A percentile compares a stretch with the other conserved stretches of the same genome.
Evolutionary conservation across 2,113 vertebrate species (phyloP).

Genomic region (Narcine bancroftii): DNA sequence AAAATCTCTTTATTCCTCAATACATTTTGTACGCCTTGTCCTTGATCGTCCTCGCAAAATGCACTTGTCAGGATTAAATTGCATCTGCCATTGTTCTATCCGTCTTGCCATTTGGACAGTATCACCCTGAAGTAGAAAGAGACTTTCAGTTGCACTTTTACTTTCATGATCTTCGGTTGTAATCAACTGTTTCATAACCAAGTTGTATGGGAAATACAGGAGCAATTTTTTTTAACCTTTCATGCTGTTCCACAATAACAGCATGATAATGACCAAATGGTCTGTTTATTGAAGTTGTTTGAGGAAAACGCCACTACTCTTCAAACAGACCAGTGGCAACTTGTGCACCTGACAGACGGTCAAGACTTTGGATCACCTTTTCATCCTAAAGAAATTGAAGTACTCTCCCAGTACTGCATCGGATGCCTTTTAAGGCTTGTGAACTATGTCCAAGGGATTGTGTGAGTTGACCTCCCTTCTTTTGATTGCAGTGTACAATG

Average conservation of each 20-base stretch:
- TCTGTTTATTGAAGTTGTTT: neutral
- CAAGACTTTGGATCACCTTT: neutral
- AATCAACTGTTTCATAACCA: neutral
- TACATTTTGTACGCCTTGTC: too few species aligned
- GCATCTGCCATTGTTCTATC: too few species aligned
- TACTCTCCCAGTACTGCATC: neutral
- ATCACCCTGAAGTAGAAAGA: neutral
- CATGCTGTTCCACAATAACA: neutral
- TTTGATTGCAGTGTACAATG: neutral
- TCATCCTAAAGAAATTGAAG: neutral
- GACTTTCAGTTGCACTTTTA: neutral
- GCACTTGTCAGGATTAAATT: too few species aligned
- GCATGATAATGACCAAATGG: neutral
- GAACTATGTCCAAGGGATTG: neutral
- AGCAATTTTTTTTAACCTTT: neutral
- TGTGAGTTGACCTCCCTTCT: neutral
- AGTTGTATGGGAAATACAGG: neutral
- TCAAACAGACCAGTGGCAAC: too few species aligned
- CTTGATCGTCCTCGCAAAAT: too few species aligned
- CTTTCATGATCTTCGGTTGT: neutral
- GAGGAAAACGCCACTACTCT: neutral
- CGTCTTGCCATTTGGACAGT: too few species aligned
- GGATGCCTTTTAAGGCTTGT: neutral
- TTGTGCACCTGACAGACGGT: neutral
- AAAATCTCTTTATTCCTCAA: too few species aligned